phyloP scores from a whole-genome alignment of 1,140 invertebrate species.

The Eupeodes corollae region DNA sequence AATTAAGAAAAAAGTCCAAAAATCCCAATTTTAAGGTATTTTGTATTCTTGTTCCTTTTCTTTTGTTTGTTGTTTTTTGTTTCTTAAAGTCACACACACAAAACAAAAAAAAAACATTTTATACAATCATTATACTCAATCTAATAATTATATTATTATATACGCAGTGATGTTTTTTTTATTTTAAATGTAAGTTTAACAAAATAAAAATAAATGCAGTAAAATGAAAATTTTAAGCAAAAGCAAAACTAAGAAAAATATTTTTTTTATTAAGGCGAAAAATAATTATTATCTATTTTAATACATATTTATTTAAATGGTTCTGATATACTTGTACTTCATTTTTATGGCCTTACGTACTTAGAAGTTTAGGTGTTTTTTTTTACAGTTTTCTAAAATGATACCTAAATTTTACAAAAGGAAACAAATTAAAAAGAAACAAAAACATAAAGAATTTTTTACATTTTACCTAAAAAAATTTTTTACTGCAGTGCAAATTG shows the following conservation, averaged over 20 bases:
- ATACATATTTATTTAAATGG: no score
- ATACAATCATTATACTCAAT: slow-evolving; percentile 5
- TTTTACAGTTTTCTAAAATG: no score
- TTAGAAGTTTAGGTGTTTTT: no score
- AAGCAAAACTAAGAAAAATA: no score
- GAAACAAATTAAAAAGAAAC: not conserved
- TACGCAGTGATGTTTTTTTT: slow-evolving; percentile 5
- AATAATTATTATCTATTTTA: no score
- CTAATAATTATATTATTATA: slow-evolving; percentile 3
- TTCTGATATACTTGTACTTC: no score
- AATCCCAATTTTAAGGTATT: not conserved
- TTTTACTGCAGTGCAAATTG: slow-evolving; percentile 31
- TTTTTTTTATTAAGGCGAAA: no score
- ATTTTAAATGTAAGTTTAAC: not conserved
- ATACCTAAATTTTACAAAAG: no score
- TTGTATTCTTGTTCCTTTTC: not conserved
- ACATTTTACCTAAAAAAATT: slow-evolving; percentile 3
- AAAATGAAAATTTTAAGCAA: no score
- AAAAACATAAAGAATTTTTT: not conserved
- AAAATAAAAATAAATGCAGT: no score
- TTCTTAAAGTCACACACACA: not conserved
- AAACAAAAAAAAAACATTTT: not conserved
- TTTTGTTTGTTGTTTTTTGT: not conserved
- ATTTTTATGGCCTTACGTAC: no score
- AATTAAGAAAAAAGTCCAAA: not conserved